Conservation (phyloP, 2,797 vertebrate genomes). For the Parauchenoglanis punctatus region DNA sequence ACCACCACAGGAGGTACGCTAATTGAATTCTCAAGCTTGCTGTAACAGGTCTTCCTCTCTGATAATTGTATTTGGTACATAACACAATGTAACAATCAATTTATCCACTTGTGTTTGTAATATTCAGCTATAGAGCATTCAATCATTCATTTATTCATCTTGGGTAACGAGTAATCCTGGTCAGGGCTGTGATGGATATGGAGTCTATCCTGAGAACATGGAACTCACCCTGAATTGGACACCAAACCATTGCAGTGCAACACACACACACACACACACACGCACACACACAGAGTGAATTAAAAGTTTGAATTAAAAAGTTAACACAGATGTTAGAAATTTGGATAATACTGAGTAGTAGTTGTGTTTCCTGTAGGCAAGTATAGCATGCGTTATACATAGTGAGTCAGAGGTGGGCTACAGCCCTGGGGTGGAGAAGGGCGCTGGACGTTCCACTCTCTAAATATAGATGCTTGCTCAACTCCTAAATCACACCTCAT, state of each 20-base stretch:
- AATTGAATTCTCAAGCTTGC: neutral
- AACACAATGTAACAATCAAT: neutral
- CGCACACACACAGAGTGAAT: too few species aligned
- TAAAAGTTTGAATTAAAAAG: neutral
- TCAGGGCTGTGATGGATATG: neutral
- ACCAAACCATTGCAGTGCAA: neutral
- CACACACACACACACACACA: too few species aligned
- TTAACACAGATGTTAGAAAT: neutral
- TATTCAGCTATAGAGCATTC: neutral
- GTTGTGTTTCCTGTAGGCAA: neutral
- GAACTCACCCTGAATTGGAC: neutral
- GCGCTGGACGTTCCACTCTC: constrained; percentile 65
- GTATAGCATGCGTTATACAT: neutral
- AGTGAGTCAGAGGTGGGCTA: constrained; percentile 26
- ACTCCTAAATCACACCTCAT: neutral
- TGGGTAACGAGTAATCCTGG: neutral
- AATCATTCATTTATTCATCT: neutral
- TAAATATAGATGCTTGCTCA: constrained; percentile 70
- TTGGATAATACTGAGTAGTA: neutral
- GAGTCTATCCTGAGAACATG: neutral
- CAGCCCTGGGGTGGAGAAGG: neutral
- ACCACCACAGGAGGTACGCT: neutral
- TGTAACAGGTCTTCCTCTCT: neutral
- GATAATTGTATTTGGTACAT: neutral
- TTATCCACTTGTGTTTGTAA: neutral